A percentile compares a stretch with the other conserved stretches of the same genome.
Evolutionary conservation across 2,797 vertebrate species (phyloP).

Genomic region (Chelonia mydas): DNA sequence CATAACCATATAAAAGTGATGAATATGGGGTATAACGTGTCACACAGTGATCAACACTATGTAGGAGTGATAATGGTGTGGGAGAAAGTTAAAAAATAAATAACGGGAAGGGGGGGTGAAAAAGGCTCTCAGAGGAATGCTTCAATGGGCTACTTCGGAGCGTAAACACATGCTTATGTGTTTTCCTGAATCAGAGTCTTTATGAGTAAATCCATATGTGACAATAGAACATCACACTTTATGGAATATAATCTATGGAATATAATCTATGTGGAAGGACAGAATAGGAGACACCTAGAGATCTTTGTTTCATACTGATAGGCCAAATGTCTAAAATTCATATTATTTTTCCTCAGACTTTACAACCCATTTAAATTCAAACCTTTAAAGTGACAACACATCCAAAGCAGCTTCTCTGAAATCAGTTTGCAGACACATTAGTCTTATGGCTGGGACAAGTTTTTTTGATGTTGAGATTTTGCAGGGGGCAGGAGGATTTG

Average conservation of each 20-base stretch:
- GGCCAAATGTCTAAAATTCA: background rate
- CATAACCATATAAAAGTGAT: too few relatives aligned
- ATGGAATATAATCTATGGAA: background rate
- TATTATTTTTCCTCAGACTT: background rate
- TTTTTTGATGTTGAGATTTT: background rate
- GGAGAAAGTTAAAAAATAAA: too few relatives aligned
- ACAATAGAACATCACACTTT: background rate
- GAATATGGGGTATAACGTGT: too few relatives aligned
- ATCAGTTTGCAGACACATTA: background rate
- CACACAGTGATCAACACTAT: too few relatives aligned
- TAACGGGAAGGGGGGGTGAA: background rate
- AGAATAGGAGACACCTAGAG: background rate
- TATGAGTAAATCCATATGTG: background rate
- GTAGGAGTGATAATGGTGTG: too few relatives aligned
- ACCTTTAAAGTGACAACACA: background rate
- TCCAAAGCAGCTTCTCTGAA: background rate
- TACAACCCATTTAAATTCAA: background rate
- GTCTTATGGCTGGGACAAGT: background rate
- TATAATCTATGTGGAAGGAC: background rate
- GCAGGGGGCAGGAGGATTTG: background rate
- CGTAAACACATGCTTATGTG: background rate
- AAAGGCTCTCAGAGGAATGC: background rate
- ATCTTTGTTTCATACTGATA: background rate
- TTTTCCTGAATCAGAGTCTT: slow-evolving; percentile 1
- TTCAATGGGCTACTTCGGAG: background rate